phyloP scores from a whole-genome alignment of 2,888 invertebrate genomes.

The Phyllotreta striolata region DNA sequence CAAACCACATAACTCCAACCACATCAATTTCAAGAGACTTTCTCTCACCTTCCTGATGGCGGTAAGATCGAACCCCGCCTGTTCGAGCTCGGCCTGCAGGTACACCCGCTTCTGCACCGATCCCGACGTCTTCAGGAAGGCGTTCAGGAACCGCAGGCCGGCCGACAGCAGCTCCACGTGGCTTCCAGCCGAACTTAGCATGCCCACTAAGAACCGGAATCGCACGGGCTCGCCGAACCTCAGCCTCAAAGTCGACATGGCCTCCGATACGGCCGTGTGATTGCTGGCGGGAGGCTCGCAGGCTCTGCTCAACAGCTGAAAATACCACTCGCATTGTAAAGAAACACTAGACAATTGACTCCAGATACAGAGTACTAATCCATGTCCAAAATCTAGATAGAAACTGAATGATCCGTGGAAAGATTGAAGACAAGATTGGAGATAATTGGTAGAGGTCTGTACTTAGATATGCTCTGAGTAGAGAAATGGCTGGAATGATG shows the following conservation, averaged over 20 bases:
- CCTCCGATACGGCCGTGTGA: conserved; percentile 88
- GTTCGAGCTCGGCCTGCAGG: conserved; percentile 84
- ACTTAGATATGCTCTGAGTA: no score
- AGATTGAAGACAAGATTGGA: no score
- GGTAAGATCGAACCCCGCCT: conserved; percentile 78
- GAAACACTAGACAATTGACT: neutral
- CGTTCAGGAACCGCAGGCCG: conserved; percentile 85
- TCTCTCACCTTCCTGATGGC: conserved; percentile 66
- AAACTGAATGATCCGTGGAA: no score
- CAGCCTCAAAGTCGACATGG: conserved; percentile 85
- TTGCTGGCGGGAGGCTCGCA: conserved; percentile 80
- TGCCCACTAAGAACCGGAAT: conserved; percentile 89
- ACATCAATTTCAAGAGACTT: conserved; percentile 17
- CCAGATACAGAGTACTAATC: no score
- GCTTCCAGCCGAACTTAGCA: conserved; percentile 79
- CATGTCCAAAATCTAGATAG: no score
- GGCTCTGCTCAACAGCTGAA: conserved; percentile 82
- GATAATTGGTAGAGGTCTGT: no score
- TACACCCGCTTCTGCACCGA: conserved; percentile 80
- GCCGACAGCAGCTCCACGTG: conserved; percentile 77
- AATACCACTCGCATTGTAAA: conserved; percentile 42
- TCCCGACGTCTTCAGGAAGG: conserved; percentile 79
- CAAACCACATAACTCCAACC: conserved; percentile 4
- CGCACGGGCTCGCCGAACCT: conserved; percentile 92
- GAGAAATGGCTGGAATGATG: no score